Evolutionary conservation across 2,888 invertebrate species (phyloP), one percentile per base, ranked within the genome.

Genomic region (Hoplodrina blanda): DNA sequence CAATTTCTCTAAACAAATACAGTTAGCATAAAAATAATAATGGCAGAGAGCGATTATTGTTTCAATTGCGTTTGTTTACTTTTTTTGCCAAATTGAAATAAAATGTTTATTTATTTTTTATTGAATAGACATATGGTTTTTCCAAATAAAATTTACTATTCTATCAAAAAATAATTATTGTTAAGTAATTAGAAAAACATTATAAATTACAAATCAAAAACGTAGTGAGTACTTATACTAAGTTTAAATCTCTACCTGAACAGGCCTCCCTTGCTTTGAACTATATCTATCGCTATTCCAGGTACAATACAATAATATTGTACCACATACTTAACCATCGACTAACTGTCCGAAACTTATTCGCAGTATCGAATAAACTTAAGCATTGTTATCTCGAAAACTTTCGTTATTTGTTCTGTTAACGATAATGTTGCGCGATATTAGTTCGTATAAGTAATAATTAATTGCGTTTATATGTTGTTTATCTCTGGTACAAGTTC

Each of bases 371-470:
- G 76, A 68, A 49, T 61, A 54, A 73, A 76, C 63, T 71, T 49
- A 67, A 50, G 52, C 37, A 20, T 62, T 70, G 75, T 71, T 80
- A 81, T 74, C 83, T 82, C 74, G 75, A 85, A 87, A 91, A 92
- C 87, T 92, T 91, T 64, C 74, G 87, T 88, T 91, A 91, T 93
- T 92, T 91, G 91, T 93, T 91, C 85, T 80, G 86, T 86, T 85
- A 80, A 73, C 89, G 90, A 90, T 91, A 90, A 87, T 87, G 78
- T 60, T 74, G 79, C 64, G 72, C 81, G 84, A 88, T 91, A 91
- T 91, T 89, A 89, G 90, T 87, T 91, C 74, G 81, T 82, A 74
- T 88, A 89, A 91, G 88, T 88, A 89, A 91, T 89, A 91, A 91
- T 92, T 91, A 91, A 93, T 91, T 83, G 89, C 85, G 70, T 80